These are phyloP conservation scores for Drosophila bocqueti DNA, from an alignment of 1,140 invertebrate species.

Conservation along the genomic window DNA sequence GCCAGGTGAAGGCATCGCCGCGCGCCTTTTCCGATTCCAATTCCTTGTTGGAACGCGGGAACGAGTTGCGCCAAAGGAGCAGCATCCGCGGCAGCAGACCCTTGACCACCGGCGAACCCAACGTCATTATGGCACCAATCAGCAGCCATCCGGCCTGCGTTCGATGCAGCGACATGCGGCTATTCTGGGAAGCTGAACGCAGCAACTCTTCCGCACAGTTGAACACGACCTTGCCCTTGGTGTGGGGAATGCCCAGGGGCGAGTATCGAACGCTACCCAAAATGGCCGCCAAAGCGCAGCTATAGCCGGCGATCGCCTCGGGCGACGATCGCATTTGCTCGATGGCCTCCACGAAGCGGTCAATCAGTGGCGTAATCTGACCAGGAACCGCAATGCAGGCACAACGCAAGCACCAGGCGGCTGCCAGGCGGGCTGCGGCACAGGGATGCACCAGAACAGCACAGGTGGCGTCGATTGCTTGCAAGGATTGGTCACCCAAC, in stretches of 20 bases:
- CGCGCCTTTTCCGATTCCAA: slow-evolving; percentile 98
- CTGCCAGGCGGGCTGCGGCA: slow-evolving; percentile 94
- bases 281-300: slow-evolving; percentile 96
- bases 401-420: slow-evolving; percentile 97
- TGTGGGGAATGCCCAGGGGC: slow-evolving; percentile 97
- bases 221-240: slow-evolving; percentile 98
- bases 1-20: slow-evolving; percentile 99
- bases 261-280: slow-evolving; percentile 96
- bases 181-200: slow-evolving; percentile 98
- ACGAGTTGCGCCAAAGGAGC: slow-evolving; percentile 98
- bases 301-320: slow-evolving; percentile 97
- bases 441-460: slow-evolving; percentile 94
- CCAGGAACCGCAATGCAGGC: slow-evolving; percentile 97
- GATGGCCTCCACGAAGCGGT: slow-evolving; percentile 93
- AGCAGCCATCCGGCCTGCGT: slow-evolving; percentile 99
- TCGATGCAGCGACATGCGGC: slow-evolving; percentile 95
- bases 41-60: slow-evolving; percentile 97
- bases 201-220: slow-evolving; percentile 98
- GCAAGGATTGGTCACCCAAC: slow-evolving; percentile 93
- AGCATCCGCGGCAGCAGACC: slow-evolving; percentile 96
- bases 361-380: slow-evolving; percentile 96
- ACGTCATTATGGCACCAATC: slow-evolving; percentile 97
- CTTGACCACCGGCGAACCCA: slow-evolving; percentile 96
- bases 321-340: slow-evolving; percentile 96
- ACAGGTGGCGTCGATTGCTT: slow-evolving; percentile 87